Evolutionary conservation across 2,113 vertebrate species (phyloP).

Genomic region (Tautogolabrus adspersus): DNA sequence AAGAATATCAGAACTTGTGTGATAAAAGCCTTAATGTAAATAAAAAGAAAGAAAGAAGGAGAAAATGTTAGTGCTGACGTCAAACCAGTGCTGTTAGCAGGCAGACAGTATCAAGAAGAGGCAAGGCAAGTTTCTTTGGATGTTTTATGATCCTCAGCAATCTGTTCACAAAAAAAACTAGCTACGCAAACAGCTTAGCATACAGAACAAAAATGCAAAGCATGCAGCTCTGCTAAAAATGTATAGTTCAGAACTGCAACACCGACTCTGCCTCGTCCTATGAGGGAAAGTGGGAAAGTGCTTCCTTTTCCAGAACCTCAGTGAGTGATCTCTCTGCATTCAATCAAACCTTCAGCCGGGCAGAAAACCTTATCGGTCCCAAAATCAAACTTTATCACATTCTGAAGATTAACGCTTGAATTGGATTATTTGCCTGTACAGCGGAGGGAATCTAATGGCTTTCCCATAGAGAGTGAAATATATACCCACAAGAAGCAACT

Average conservation of each 20-base stretch:
- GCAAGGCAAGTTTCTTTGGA: neutral
- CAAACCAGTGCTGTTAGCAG: no score
- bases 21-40: no score
- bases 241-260: slow-evolving; percentile 29
- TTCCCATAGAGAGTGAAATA: slow-evolving; percentile 1
- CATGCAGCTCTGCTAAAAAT: slow-evolving; percentile 32
- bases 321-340: slow-evolving; percentile 25
- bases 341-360: slow-evolving; percentile 33
- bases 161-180: neutral
- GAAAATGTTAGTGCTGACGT: no score
- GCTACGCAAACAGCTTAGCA: neutral
- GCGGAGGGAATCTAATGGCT: slow-evolving; percentile 16
- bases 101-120: neutral
- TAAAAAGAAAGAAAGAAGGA: no score
- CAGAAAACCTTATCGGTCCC: slow-evolving; percentile 25
- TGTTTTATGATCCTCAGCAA: neutral
- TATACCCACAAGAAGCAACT: slow-evolving; percentile 6
- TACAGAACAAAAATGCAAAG: slow-evolving; percentile 32
- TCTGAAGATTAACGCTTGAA: slow-evolving; percentile 17
- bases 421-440: slow-evolving; percentile 12
- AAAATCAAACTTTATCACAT: slow-evolving; percentile 32
- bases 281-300: neutral
- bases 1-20: neutral
- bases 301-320: slow-evolving; percentile 30
- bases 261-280: neutral